phyloP scores from a whole-genome alignment of 2,797 vertebrate species.

The Propithecus perrieri region DNA sequence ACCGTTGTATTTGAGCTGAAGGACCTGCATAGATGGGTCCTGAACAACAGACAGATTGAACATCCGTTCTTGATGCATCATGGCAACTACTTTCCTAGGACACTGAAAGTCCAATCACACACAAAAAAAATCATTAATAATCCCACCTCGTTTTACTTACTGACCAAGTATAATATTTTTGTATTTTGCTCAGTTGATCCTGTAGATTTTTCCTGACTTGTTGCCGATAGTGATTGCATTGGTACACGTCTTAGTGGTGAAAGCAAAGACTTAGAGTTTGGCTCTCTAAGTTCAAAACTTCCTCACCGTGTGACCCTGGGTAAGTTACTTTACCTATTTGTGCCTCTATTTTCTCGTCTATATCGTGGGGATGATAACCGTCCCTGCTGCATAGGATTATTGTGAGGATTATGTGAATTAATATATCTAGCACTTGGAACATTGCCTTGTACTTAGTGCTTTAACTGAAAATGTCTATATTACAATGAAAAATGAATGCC shows the following conservation, averaged over 20 bases:
- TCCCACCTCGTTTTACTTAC: neutral
- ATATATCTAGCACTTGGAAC: neutral
- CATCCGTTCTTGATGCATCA: slow-evolving; percentile 85
- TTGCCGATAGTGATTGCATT: neutral
- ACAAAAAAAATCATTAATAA: neutral
- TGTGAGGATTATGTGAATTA: neutral
- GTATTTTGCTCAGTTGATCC: neutral
- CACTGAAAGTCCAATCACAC: slow-evolving; percentile 68
- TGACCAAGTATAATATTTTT: neutral
- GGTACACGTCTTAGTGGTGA: neutral
- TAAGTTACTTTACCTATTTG: neutral
- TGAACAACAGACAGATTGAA: slow-evolving; percentile 81
- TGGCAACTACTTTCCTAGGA: slow-evolving; percentile 65
- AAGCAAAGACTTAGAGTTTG: neutral
- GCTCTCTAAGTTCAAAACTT: neutral
- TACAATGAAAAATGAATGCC: neutral
- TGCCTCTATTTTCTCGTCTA: neutral
- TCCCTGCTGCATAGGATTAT: neutral
- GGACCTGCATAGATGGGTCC: slow-evolving; percentile 76
- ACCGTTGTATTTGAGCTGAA: slow-evolving; percentile 83
- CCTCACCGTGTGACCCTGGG: neutral
- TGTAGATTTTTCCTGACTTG: neutral
- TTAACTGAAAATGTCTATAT: neutral
- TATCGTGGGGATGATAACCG: neutral
- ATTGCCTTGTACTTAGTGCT: neutral